phyloP scores from a whole-genome alignment of 1,140 invertebrate species.

The Drosophila sechellia region DNA sequence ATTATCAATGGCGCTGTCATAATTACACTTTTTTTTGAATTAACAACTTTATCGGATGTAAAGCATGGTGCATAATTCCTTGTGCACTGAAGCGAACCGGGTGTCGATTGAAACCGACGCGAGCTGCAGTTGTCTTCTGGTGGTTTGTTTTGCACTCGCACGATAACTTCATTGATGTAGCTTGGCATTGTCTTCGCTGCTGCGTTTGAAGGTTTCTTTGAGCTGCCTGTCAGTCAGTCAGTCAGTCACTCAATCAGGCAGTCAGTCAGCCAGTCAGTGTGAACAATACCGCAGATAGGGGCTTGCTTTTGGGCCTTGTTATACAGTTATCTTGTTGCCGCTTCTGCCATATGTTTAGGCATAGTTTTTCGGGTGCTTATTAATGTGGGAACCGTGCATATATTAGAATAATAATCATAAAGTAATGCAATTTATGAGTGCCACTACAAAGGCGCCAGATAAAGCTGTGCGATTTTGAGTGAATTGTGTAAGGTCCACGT shows the following conservation, averaged over 20 bases:
- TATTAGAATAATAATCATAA: slow-evolving; percentile 78
- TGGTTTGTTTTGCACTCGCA: slow-evolving; percentile 36
- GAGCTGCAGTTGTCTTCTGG: slow-evolving; percentile 43
- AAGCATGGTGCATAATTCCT: slow-evolving; percentile 37
- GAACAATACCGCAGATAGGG: slow-evolving; percentile 63
- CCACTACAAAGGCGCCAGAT: slow-evolving; percentile 55
- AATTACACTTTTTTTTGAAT: slow-evolving; percentile 56
- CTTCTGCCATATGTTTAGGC: slow-evolving; percentile 35
- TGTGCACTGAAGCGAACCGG: slow-evolving; percentile 62
- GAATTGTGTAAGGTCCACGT: slow-evolving; percentile 48
- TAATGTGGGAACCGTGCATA: slow-evolving; percentile 74
- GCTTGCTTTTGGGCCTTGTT: slow-evolving; percentile 42
- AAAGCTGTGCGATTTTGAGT: slow-evolving; percentile 52
- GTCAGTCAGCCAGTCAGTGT: slow-evolving; percentile 45
- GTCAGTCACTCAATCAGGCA: slow-evolving; percentile 24
- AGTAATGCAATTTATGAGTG: slow-evolving; percentile 74
- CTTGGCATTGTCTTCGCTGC: slow-evolving; percentile 73
- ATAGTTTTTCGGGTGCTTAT: slow-evolving; percentile 61
- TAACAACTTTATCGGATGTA: slow-evolving; percentile 55
- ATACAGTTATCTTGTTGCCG: slow-evolving; percentile 19
- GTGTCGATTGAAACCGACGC: slow-evolving; percentile 61
- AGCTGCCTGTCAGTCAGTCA: slow-evolving; percentile 54
- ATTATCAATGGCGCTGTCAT: slow-evolving; percentile 35
- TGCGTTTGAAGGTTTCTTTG: slow-evolving; percentile 77
- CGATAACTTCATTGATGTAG: slow-evolving; percentile 76